These are phyloP conservation scores for Cheilosia pagana DNA, from an alignment of 2,888 invertebrate genomes.

Conservation along the genomic window DNA sequence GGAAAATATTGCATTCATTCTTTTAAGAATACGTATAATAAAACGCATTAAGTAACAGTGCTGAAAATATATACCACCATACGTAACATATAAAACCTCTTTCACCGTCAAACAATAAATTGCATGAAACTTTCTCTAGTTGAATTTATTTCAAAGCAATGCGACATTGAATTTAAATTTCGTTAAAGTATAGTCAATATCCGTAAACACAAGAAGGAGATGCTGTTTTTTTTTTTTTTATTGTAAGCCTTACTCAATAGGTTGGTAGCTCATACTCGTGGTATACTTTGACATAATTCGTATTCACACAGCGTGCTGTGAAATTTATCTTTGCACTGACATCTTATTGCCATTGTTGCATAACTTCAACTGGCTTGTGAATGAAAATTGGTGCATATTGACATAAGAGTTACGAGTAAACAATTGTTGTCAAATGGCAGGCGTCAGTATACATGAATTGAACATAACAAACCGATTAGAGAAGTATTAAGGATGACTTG, in stretches of 20 bases:
- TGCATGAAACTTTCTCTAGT: slow-evolving; percentile 32
- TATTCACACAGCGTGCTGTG: slow-evolving; percentile 41
- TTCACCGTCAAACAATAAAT: slow-evolving; percentile 7
- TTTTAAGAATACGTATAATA: no score
- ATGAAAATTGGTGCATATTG: slow-evolving; percentile 49
- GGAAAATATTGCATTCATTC: no score
- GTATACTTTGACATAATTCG: slow-evolving; percentile 17
- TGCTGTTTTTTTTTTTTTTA: background rate
- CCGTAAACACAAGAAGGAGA: slow-evolving; percentile 22
- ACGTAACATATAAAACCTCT: slow-evolving; percentile 9
- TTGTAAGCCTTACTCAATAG: slow-evolving; percentile 8
- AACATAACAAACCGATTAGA: background rate
- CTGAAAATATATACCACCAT: background rate
- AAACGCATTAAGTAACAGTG: background rate
- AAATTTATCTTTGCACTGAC: slow-evolving; percentile 19
- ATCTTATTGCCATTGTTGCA: slow-evolving; percentile 37
- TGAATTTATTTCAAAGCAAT: slow-evolving; percentile 22
- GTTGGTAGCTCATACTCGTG: background rate
- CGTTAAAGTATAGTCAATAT: background rate
- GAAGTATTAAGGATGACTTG: background rate
- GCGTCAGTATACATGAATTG: background rate
- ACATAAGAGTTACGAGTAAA: background rate
- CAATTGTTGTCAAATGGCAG: background rate
- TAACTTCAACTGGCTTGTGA: slow-evolving; percentile 37
- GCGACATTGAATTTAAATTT: slow-evolving; percentile 50